A percentile compares a stretch with the other conserved stretches of the same genome.
These are phyloP conservation scores for Fragum fragum DNA, from an alignment of 2,888 invertebrate species.

Conservation along the genomic window DNA sequence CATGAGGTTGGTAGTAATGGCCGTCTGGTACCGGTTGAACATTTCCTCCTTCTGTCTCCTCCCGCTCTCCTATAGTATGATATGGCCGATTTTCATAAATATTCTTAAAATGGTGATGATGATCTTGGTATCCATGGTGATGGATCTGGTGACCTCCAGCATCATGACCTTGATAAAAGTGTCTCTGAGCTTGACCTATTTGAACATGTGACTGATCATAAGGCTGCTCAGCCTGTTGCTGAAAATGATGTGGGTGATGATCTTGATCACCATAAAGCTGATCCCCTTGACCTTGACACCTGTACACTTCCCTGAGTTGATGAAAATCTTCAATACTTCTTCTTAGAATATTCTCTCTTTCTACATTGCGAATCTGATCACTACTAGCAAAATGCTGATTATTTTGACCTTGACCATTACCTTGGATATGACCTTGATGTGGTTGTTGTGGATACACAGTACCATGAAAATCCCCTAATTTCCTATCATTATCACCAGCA, in stretches of 20 bases:
- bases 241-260: slow-evolving; percentile 38
- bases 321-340: slow-evolving; percentile 60
- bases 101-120: slow-evolving; percentile 64
- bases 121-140: slow-evolving; percentile 49
- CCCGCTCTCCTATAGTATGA: slow-evolving; percentile 64
- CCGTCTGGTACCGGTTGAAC: slow-evolving; percentile 25
- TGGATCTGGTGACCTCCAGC: slow-evolving; percentile 38
- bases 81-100: slow-evolving; percentile 63
- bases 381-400: slow-evolving; percentile 32
- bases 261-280: slow-evolving; percentile 42
- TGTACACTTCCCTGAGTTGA: slow-evolving; percentile 47
- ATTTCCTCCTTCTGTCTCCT: slow-evolving; percentile 70
- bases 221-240: slow-evolving; percentile 56
- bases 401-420: slow-evolving; percentile 32
- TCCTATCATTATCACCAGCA: slow-evolving; percentile 36
- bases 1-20: slow-evolving; percentile 35
- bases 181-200: slow-evolving; percentile 49
- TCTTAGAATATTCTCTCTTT: slow-evolving; percentile 47
- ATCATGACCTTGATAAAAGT: slow-evolving; percentile 40
- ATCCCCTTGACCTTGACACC: slow-evolving; percentile 30
- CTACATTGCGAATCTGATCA: slow-evolving; percentile 23
- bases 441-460: slow-evolving; percentile 47
- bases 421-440: slow-evolving; percentile 29
- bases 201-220: slow-evolving; percentile 47
- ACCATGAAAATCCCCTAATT: slow-evolving; percentile 50